Base-by-base conservation (phyloP, 2,113 vertebrate genomes). In the Telmatochromis sp. region DNA sequence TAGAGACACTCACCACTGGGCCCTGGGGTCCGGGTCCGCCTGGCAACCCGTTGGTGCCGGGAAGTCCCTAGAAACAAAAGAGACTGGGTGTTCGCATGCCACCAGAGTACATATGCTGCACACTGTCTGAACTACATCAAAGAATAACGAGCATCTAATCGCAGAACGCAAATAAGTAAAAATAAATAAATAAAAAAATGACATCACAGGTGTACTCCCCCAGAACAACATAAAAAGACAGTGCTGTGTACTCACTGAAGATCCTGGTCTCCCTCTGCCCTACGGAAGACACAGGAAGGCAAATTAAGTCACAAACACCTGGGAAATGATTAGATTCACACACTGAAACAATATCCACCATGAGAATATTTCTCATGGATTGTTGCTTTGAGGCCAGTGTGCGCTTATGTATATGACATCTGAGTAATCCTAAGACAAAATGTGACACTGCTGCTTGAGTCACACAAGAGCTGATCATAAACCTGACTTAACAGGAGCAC, bases 211-310 rank as follows among this genome's bases (percentile, higher is more conserved):
- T 42, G 9, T 68, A 5, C 7, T 78, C 45, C 47, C 5, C 35
- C 42, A 55, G 53, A 47, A 14, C 45, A 10, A 57, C 9, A 45
- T 23, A 33, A 7, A 82, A 45, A 65, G 40, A 35, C 10, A 71
- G 58, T 19, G 60, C 2, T 81, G 65, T 84, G 28, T 60, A 98
- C 98, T 99, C 96, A 99, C 98, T 13, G 97, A 93, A 85, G 98
- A 97, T 97, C 98, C 98, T 65, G 98, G 92, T 90, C 97, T 97
- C 94, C 98, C 98, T 97, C 98, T 98, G 92, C 97, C 98, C 98
- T 99, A 95, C 87, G 96, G 96, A 94, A 84, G 87, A 97, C 89
- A 97, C 82, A 84, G 89, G 73, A 94, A 88, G 89, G 63, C 81
- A 90, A 89, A 89, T 92, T 93, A 93, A 96, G 93, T 94, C 92